Base-by-base conservation (phyloP, 2,113 vertebrate species). In the Podarcis cretensis region DNA sequence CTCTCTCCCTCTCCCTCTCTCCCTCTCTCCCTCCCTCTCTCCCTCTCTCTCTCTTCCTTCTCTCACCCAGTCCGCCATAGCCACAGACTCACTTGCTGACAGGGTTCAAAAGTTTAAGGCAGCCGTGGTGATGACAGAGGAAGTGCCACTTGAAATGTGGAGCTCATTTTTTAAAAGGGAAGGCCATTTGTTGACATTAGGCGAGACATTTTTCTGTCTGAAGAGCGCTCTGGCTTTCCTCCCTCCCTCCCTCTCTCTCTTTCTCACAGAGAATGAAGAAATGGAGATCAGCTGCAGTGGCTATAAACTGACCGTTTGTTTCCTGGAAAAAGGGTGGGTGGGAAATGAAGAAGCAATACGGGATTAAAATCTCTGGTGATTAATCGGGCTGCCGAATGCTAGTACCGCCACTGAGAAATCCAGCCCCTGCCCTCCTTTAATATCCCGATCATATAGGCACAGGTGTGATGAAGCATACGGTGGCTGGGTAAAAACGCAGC, bases 71-170 rank as follows among this genome's bases (percentile, higher is more conserved):
- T 90, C 86, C 21, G 1, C 0, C 82, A 30, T 12, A 77, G 87
- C 81, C 75, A 54, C 87, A 89, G 30, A 37, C 8, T 30, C 1
- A 2, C 77, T 77, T 81, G 91, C 92, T 91, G 87, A 83, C 87
- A 75, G 90, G 91, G 92, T 88, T 94, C 95, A 74, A 43, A 54
- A 91, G 96, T 89, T 93, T 88, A 89, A 89, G 69, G 86, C 20
- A 78, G 40, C 43, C n/a, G 69, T 83, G 40, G 80, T 85, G 59
- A 69, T 81, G 91, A 63, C 76, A 2, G 0, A 68, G 91, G 89
- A 10, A 35, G 12, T 32, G 65, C 90, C 37, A 74, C 0, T 6
- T 91, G 84, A 73, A 85, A 59, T 23, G 63, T 25, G 2, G 43
- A 65, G 3, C 85, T 66, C 66, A 65, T 89, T 88, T 79, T 32